Conservation (phyloP, 92 coral and sea anemone genomes). For the Heliopora coerulea region DNA sequence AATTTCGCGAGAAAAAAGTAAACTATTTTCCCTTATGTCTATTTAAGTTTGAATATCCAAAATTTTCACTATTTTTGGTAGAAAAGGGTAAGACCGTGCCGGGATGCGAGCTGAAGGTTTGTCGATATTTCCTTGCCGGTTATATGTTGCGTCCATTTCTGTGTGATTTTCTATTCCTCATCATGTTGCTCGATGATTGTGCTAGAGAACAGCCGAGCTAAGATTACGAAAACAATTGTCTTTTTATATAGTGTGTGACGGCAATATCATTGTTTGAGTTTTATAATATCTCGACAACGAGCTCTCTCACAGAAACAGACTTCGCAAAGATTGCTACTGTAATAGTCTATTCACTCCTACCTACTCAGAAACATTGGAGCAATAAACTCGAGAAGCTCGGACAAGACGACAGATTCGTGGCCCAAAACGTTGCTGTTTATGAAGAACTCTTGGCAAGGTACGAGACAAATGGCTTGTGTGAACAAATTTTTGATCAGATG, state of each 20-base stretch:
- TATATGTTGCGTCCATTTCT: too few relatives aligned
- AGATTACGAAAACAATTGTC: too few relatives aligned
- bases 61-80: too few relatives aligned
- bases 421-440: slow-evolving; percentile 24
- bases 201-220: too few relatives aligned
- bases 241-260: slow-evolving; percentile 32
- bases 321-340: slow-evolving; percentile 18
- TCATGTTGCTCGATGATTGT: too few relatives aligned
- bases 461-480: slow-evolving; percentile 26
- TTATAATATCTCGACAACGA: slow-evolving; percentile 16
- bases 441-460: slow-evolving; percentile 7
- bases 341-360: slow-evolving; percentile 11
- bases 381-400: background rate
- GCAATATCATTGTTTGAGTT: background rate
- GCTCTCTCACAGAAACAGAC: slow-evolving; percentile 4
- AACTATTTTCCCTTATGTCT: too few relatives aligned
- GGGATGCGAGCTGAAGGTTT: too few relatives aligned
- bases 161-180: too few relatives aligned
- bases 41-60: too few relatives aligned
- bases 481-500: slow-evolving; percentile 34
- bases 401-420: background rate
- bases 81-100: too few relatives aligned
- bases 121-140: too few relatives aligned
- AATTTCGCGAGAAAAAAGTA: too few relatives aligned
- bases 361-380: background rate